Evolutionary conservation across 2,113 vertebrate genomes (phyloP).

Genomic region (Camelus bactrianus): DNA sequence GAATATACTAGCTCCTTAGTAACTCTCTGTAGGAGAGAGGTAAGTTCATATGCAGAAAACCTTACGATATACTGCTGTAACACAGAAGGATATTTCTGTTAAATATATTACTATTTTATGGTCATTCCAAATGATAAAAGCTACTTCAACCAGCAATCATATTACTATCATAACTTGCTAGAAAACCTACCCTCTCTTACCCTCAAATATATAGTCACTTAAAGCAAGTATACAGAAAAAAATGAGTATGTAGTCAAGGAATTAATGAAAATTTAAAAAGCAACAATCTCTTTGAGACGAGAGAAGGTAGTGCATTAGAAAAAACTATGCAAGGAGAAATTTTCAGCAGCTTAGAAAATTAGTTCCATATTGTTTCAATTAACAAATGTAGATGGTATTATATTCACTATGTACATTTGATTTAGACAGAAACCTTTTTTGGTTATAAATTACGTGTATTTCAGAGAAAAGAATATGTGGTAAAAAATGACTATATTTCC

Average conservation of each 20-base stretch:
- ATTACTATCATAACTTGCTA: constrained; percentile 27
- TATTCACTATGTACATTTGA: constrained; percentile 7
- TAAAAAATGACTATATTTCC: background rate
- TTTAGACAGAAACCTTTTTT: background rate
- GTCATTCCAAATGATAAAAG: constrained; percentile 40
- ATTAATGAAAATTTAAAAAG: constrained; percentile 55
- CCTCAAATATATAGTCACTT: background rate
- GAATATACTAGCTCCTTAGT: constrained; percentile 34
- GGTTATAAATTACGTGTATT: constrained; percentile 20
- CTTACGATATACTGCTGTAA: constrained; percentile 58
- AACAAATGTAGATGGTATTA: background rate
- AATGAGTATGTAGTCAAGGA: background rate
- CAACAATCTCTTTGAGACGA: background rate
- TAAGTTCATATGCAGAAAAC: constrained; percentile 17
- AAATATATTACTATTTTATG: constrained; percentile 45
- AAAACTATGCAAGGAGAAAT: background rate
- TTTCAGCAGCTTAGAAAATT: constrained; percentile 39
- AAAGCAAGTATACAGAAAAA: constrained; percentile 1
- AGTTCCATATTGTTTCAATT: constrained; percentile 47
- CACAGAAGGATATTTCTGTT: constrained; percentile 54
- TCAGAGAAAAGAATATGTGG: background rate
- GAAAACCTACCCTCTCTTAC: background rate
- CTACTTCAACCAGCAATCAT: background rate
- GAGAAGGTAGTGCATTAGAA: constrained; percentile 11
- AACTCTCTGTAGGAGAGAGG: constrained; percentile 50